Evolutionary conservation across 2,888 invertebrate species (phyloP).

Genomic region (Isoperla grammatica): DNA sequence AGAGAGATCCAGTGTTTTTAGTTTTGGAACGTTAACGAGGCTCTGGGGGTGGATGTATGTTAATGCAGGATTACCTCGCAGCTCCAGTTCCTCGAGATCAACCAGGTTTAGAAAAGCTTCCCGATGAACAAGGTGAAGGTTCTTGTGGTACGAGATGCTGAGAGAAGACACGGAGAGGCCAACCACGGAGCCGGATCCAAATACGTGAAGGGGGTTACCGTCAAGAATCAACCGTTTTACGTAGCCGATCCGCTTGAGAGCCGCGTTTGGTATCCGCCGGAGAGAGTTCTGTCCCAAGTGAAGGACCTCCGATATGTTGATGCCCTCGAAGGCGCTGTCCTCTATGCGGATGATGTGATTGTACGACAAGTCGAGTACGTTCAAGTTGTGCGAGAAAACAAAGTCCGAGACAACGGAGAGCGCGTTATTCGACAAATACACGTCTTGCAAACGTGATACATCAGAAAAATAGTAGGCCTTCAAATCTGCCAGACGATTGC

Average conservation of each 20-base stretch:
- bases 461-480: slow-evolving; percentile 30
- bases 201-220: slow-evolving; percentile 29
- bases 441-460: slow-evolving; percentile 26
- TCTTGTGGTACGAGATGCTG: slow-evolving; percentile 28
- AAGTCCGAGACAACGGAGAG: slow-evolving; percentile 29
- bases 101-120: slow-evolving; percentile 29
- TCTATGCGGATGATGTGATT: slow-evolving; percentile 33
- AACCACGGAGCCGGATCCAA: slow-evolving; percentile 28
- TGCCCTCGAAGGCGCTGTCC: slow-evolving; percentile 32
- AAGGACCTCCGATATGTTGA: slow-evolving; percentile 30
- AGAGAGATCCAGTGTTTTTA: slow-evolving; percentile 31
- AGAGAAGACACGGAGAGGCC: slow-evolving; percentile 29
- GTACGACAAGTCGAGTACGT: slow-evolving; percentile 28
- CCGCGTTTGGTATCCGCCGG: slow-evolving; percentile 30
- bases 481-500: slow-evolving; percentile 29
- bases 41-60: slow-evolving; percentile 32
- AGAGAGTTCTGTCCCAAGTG: slow-evolving; percentile 32
- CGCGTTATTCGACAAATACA: slow-evolving; percentile 30
- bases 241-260: slow-evolving; percentile 29
- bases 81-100: slow-evolving; percentile 28
- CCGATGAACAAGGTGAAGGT: slow-evolving; percentile 30
- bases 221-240: slow-evolving; percentile 31
- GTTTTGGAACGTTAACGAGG: slow-evolving; percentile 29
- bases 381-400: slow-evolving; percentile 27
- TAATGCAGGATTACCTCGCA: slow-evolving; percentile 31